Evolutionary conservation across 2,113 vertebrate species (phyloP).

Genomic region (Apistogramma diplotaenia): DNA sequence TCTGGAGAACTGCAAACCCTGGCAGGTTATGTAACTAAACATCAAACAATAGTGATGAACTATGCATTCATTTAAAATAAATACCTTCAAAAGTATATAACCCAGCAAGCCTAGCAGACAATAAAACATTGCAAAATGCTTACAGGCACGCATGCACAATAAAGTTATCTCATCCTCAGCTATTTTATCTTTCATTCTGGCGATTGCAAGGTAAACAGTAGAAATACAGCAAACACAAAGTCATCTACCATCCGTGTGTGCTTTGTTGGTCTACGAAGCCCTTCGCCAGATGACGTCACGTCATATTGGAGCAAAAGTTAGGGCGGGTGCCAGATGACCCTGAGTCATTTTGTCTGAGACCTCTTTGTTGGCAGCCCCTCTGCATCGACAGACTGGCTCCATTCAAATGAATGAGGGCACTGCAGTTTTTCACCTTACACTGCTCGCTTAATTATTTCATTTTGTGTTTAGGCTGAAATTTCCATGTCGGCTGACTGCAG

Average conservation of each 20-base stretch:
- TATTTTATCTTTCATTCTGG: not conserved
- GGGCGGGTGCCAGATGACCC: not conserved
- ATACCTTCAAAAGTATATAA: not conserved
- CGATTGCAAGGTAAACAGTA: not conserved
- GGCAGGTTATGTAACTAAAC: not conserved
- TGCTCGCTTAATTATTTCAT: not conserved
- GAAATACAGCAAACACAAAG: not conserved
- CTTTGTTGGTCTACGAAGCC: not conserved
- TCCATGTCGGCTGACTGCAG: conserved; percentile 1
- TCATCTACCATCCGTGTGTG: not conserved
- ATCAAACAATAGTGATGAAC: not conserved
- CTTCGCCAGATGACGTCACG: not conserved
- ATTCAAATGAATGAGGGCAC: not conserved
- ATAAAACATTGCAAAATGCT: not conserved
- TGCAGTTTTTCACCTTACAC: not conserved
- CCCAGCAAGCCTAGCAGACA: not conserved
- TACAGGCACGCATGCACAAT: not conserved
- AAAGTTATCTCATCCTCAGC: not conserved
- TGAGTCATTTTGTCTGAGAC: not conserved
- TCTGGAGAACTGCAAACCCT: not conserved
- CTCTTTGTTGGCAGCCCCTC: not conserved
- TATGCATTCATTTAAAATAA: not conserved
- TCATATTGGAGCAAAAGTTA: not conserved
- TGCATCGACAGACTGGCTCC: not conserved
- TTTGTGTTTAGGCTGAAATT: not conserved